Evolutionary conservation across 2,113 vertebrate species (phyloP).

Genomic region (Sebastes schlegelii): DNA sequence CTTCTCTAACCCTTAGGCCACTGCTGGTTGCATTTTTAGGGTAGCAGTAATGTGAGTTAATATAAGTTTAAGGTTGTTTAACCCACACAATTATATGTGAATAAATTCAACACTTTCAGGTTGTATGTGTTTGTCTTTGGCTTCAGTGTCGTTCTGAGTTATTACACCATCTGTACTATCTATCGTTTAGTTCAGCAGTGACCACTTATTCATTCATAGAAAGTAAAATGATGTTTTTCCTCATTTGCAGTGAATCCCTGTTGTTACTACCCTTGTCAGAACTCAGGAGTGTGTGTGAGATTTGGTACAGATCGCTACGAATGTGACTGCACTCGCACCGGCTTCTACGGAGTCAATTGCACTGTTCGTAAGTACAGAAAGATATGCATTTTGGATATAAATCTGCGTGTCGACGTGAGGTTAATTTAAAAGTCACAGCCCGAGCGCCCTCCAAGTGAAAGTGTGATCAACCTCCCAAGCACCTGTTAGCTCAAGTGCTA

Average conservation of each 20-base stretch:
- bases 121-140: neutral
- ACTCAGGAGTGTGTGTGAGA: slow-evolving; percentile 90
- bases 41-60: too few relatives aligned
- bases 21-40: neutral
- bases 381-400: neutral
- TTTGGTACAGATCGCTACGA: slow-evolving; percentile 84
- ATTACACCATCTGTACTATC: neutral
- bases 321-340: slow-evolving; percentile 94
- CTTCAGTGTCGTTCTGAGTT: neutral
- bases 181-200: neutral
- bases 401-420: neutral
- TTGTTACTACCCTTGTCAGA: slow-evolving; percentile 94
- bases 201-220: neutral
- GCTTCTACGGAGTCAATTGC: slow-evolving; percentile 92
- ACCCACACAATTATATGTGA: neutral
- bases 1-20: neutral
- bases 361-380: slow-evolving; percentile 89
- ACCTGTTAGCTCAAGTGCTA: neutral
- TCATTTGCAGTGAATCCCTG: slow-evolving; percentile 91
- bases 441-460: neutral
- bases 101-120: neutral
- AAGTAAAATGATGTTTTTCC: neutral
- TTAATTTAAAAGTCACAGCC: neutral
- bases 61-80: neutral
- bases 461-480: neutral